Conservation (phyloP, 2,113 vertebrate species). For the Xenus cinereus region DNA sequence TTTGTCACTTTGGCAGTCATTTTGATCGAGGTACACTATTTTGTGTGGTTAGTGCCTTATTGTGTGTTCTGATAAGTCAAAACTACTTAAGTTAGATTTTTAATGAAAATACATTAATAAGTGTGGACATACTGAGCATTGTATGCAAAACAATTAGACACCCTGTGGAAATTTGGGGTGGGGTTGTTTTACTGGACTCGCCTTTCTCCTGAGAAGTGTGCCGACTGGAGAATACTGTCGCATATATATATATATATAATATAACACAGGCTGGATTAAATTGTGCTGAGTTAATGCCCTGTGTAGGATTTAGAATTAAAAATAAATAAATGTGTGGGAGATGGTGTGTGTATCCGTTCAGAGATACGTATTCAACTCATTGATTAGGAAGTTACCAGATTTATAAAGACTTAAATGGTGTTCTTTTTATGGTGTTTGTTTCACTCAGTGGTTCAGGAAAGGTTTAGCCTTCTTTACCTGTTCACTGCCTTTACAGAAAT, state of each 20-base stretch:
- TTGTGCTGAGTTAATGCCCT: neutral
- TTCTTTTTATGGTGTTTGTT: neutral
- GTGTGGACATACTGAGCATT: neutral
- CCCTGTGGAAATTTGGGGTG: neutral
- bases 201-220: neutral
- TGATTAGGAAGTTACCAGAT: neutral
- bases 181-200: neutral
- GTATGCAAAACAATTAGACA: neutral
- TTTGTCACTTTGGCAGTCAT: neutral
- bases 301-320: neutral
- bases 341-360: neutral
- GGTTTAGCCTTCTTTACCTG: neutral
- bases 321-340: neutral
- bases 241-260: neutral
- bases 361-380: neutral
- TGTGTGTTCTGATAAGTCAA: neutral
- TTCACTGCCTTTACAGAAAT: neutral
- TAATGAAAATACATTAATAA: neutral
- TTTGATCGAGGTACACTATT: neutral
- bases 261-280: neutral
- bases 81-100: neutral
- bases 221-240: neutral
- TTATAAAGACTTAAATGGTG: neutral
- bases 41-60: neutral
- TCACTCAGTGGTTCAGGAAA: neutral